These are phyloP conservation scores for Macropodus opercularis DNA, from an alignment of 2,797 vertebrate species.

Conservation along the genomic window DNA sequence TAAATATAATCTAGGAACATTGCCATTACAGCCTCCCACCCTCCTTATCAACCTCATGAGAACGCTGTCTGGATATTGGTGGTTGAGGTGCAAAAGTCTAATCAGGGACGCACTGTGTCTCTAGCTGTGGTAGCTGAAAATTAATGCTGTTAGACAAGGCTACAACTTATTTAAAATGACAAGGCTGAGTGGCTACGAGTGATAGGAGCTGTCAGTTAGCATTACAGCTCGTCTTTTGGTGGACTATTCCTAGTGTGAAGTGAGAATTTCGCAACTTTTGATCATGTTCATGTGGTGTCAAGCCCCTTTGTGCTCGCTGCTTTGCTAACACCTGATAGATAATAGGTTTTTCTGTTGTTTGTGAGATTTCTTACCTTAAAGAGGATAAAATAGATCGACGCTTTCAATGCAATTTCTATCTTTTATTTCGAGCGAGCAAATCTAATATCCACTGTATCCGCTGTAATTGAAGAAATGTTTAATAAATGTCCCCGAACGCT, in stretches of 20 bases:
- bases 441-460: background rate
- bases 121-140: constrained; percentile 33
- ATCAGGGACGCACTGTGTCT: constrained; percentile 42
- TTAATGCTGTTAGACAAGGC: constrained; percentile 40
- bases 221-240: constrained; percentile 8
- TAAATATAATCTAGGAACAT: constrained; percentile 16
- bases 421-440: background rate
- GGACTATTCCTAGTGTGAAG: constrained; percentile 6
- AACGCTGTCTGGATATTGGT: constrained; percentile 28
- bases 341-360: background rate
- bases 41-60: constrained; percentile 27
- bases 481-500: too few species aligned
- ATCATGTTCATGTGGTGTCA: background rate
- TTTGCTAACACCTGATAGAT: too few species aligned
- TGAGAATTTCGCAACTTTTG: background rate
- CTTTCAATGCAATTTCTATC: background rate
- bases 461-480: too few species aligned
- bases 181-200: constrained; percentile 12
- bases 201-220: constrained; percentile 21
- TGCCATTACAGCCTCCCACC: constrained; percentile 30
- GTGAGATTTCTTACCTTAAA: background rate
- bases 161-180: constrained; percentile 34
- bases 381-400: background rate
- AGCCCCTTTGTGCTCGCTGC: too few species aligned
- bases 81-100: constrained; percentile 37